A percentile compares a stretch with the other conserved stretches of the same genome.
Conservation (phyloP, 2,888 invertebrate species). For the Priocnemis perturbator region DNA sequence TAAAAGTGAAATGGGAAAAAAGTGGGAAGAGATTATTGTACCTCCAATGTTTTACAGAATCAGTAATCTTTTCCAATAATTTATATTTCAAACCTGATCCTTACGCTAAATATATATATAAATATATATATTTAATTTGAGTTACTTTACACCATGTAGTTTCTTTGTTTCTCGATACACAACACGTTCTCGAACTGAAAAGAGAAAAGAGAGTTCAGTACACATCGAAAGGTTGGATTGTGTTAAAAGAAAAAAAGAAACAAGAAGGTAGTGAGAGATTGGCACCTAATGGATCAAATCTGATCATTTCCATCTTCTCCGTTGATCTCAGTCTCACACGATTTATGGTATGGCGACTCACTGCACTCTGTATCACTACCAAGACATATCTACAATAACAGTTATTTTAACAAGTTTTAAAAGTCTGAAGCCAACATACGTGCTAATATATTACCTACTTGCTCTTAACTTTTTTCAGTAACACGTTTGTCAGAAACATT, state of each 20-base stretch:
- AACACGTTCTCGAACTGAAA: not conserved
- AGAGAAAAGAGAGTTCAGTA: not conserved
- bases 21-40: no score
- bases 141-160: not conserved
- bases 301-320: not conserved
- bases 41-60: no score
- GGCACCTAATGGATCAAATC: not conserved
- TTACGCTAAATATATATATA: no score
- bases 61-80: no score
- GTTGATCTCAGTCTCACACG: not conserved
- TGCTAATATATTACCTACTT: not conserved
- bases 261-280: no score
- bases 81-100: no score
- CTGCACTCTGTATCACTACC: not conserved
- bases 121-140: not conserved
- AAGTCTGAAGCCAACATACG: not conserved
- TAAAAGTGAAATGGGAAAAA: not conserved
- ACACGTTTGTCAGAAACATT: conserved; percentile 1
- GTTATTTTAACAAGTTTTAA: not conserved
- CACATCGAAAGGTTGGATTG: no score
- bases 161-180: not conserved
- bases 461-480: not conserved
- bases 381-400: not conserved
- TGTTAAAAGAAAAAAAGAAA: no score
- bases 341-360: not conserved